Conservation (phyloP, 35 echinoderm and acorn worm species). For the Holothuria glaberrima region DNA sequence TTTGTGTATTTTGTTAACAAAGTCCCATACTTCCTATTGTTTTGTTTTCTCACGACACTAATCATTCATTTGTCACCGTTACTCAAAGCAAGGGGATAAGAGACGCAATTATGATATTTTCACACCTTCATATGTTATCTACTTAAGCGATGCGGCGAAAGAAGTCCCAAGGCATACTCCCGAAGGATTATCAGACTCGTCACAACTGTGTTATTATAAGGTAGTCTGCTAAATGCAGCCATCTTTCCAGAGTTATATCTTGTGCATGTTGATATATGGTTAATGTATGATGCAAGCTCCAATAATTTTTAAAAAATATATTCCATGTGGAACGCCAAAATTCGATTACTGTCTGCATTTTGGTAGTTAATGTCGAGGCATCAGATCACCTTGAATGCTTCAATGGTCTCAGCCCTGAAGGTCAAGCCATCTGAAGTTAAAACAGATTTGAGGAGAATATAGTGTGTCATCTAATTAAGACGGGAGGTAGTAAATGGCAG, state of each 20-base stretch:
- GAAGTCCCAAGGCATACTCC: neutral
- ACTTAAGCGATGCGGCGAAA: constrained; percentile 39
- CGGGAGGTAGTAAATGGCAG: too few species aligned
- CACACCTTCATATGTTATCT: constrained; percentile 34
- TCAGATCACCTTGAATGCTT: too few species aligned
- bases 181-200: neutral
- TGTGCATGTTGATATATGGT: too few species aligned
- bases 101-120: constrained; percentile 31
- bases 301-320: too few species aligned
- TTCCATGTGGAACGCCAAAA: too few species aligned
- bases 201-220: constrained; percentile 33
- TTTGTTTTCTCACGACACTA: neutral
- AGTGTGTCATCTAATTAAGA: too few species aligned
- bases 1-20: constrained; percentile 47
- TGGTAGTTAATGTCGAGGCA: too few species aligned
- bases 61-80: constrained; percentile 43
- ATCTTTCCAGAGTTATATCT: neutral
- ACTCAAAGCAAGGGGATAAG: constrained; percentile 24
- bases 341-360: too few species aligned
- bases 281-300: too few species aligned
- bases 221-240: constrained; percentile 2
- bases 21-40: neutral
- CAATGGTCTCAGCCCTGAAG: too few species aligned
- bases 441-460: too few species aligned
- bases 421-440: too few species aligned